Percentiles rank a stretch among this genome's conserved stretches.
Evolutionary conservation across 2,888 invertebrate species (phyloP).

Genomic region (Carcina quercana): DNA sequence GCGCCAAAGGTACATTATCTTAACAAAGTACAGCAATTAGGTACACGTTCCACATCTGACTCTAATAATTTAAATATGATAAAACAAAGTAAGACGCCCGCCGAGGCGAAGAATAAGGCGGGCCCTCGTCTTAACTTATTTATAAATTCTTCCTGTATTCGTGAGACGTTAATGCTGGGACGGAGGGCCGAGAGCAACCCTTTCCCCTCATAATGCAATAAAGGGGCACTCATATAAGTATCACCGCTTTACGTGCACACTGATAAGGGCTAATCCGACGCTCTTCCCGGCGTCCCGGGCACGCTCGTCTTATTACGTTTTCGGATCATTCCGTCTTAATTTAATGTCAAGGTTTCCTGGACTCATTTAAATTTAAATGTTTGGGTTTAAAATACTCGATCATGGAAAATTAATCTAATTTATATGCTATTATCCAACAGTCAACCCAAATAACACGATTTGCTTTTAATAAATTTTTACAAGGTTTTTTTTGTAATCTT

Average conservation of each 20-base stretch:
- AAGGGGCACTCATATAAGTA: constrained; percentile 72
- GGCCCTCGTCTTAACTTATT: constrained; percentile 65
- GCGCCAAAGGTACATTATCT: constrained; percentile 74
- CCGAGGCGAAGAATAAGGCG: constrained; percentile 62
- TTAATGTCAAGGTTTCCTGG: constrained; percentile 12
- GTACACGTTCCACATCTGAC: constrained; percentile 75
- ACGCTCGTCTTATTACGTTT: constrained; percentile 60
- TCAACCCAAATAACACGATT: too few relatives aligned
- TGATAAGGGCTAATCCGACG: constrained; percentile 68
- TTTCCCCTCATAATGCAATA: constrained; percentile 68
- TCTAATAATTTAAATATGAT: constrained; percentile 75
- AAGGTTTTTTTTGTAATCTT: too few relatives aligned
- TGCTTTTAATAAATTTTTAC: too few relatives aligned
- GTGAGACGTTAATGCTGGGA: constrained; percentile 35
- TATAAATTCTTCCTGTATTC: constrained; percentile 64
- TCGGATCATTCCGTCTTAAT: constrained; percentile 24
- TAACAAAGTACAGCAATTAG: constrained; percentile 75
- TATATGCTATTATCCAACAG: too few relatives aligned
- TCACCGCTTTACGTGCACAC: constrained; percentile 59
- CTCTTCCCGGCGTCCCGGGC: constrained; percentile 39
- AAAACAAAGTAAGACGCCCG: constrained; percentile 67
- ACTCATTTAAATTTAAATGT: constrained; percentile 8
- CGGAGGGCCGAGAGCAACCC: constrained; percentile 50
- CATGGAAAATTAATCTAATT: too few relatives aligned
- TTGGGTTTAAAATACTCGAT: too few relatives aligned